Conservation (phyloP, 2,888 invertebrate species). For the Melinaea marsaeus region DNA sequence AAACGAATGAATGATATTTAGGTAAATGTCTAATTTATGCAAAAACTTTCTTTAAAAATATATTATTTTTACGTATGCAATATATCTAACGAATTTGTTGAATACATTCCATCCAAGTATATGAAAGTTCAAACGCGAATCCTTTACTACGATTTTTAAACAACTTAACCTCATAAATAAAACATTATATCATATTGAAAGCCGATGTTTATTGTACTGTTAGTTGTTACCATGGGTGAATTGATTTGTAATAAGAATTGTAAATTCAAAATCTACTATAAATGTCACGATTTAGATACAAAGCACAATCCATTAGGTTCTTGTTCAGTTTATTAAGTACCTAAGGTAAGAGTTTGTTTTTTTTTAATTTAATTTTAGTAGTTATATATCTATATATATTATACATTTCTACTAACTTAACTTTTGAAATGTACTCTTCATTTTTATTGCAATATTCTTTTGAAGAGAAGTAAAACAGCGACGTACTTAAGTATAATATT, state of each 20-base stretch:
- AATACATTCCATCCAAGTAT: background rate
- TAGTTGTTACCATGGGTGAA: constrained; percentile 6
- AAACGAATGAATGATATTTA: constrained; percentile 1
- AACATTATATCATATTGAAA: constrained; percentile 11
- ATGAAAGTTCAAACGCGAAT: constrained; percentile 1
- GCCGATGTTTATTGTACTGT: constrained; percentile 7
- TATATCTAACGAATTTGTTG: background rate
- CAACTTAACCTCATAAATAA: constrained; percentile 14
- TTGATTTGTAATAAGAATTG: constrained; percentile 11
- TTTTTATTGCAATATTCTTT: too few species aligned
- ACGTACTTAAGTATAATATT: too few species aligned
- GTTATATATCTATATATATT: too few species aligned
- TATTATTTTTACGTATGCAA: background rate
- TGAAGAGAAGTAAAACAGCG: too few species aligned
- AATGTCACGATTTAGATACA: background rate
- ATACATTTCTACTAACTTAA: too few species aligned
- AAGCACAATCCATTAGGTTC: background rate
- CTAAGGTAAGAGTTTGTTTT: too few species aligned
- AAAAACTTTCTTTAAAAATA: background rate
- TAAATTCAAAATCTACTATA: constrained; percentile 10
- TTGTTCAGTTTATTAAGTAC: background rate
- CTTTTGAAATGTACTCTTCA: too few species aligned
- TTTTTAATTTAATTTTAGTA: too few species aligned
- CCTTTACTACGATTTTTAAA: background rate
- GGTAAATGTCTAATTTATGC: background rate